Evolutionary conservation across 2,113 vertebrate genomes (phyloP).

Genomic region (Scopus umbretta): DNA sequence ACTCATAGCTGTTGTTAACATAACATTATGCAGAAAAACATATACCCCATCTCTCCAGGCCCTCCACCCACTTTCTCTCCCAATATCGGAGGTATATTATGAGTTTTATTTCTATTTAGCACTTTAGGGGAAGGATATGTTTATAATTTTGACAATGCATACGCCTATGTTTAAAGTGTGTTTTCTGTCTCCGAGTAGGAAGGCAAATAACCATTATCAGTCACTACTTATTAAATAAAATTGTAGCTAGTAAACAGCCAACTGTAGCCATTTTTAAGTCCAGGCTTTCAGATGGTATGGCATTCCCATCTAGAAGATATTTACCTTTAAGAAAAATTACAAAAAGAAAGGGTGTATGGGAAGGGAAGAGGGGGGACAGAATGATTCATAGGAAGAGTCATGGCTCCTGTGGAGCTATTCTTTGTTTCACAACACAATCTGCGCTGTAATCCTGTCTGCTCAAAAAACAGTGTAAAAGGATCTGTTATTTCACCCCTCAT

Average conservation of each 20-base stretch:
- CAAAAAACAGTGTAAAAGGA: slow-evolving; percentile 1
- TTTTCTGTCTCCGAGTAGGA: not conserved
- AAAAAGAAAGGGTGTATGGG: not conserved
- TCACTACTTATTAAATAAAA: slow-evolving; percentile 40
- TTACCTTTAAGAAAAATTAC: slow-evolving; percentile 14
- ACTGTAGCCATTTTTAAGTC: slow-evolving; percentile 15
- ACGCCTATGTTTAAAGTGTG: slow-evolving; percentile 11
- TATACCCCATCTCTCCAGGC: not conserved
- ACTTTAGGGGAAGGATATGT: not conserved
- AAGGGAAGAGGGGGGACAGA: not conserved
- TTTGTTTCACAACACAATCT: slow-evolving; percentile 39
- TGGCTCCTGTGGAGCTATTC: slow-evolving; percentile 9
- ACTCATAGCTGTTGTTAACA: not conserved
- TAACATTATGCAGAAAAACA: not conserved
- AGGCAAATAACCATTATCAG: slow-evolving; percentile 35
- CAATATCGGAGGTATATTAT: not conserved
- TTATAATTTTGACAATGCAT: slow-evolving; percentile 18
- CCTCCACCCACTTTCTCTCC: not conserved
- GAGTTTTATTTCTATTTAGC: not conserved
- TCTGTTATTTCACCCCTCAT: slow-evolving; percentile 18
- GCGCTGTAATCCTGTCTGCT: slow-evolving; percentile 1
- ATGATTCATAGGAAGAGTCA: slow-evolving; percentile 28
- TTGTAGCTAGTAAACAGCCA: slow-evolving; percentile 4
- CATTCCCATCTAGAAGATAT: not conserved
- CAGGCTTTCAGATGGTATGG: not conserved